Percentiles rank a stretch among this genome's conserved stretches.
These are phyloP conservation scores for Chaenocephalus aceratus DNA, from an alignment of 2,113 vertebrate genomes.

Conservation along the genomic window DNA sequence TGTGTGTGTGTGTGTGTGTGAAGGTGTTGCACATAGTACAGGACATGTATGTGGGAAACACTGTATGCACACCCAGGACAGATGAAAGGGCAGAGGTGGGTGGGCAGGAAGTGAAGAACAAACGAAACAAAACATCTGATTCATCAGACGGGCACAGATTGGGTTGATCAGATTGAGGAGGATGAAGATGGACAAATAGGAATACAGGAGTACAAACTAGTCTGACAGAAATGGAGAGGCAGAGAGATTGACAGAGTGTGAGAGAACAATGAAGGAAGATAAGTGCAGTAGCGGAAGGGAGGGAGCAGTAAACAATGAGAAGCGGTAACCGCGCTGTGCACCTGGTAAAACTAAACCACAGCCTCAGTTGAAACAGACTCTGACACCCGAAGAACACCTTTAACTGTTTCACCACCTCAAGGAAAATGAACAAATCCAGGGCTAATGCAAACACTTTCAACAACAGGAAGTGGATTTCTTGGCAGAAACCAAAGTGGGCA, in stretches of 20 bases:
- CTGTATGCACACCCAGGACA: conserved; percentile 67
- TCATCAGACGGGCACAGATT: conserved; percentile 62
- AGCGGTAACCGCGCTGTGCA: conserved; percentile 87
- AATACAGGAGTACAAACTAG: conserved; percentile 24
- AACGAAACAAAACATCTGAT: conserved; percentile 70
- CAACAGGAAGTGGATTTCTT: conserved; percentile 51
- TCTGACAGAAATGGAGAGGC: conserved; percentile 64
- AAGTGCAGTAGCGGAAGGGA: conserved; percentile 81
- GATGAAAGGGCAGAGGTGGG: conserved; percentile 74
- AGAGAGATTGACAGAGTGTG: conserved; percentile 67
- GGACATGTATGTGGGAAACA: conserved; percentile 70
- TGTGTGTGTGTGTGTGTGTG: conserved; percentile 43
- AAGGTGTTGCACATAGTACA: conserved; percentile 67
- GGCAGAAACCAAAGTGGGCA: conserved; percentile 44
- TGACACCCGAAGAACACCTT: conserved; percentile 70
- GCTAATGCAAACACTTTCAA: conserved; percentile 16
- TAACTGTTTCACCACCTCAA: conserved; percentile 78
- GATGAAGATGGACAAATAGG: conserved; percentile 21
- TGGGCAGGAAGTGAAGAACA: conserved; percentile 74
- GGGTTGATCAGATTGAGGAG: conserved; percentile 31
- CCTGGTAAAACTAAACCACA: conserved; percentile 85
- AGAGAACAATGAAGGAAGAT: conserved; percentile 68
- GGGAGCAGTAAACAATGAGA: conserved; percentile 88
- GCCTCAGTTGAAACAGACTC: conserved; percentile 78
- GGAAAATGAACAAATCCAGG: conserved; percentile 43